phyloP scores from a whole-genome alignment of 2,113 vertebrate species.

The Cisticola juncidis region DNA sequence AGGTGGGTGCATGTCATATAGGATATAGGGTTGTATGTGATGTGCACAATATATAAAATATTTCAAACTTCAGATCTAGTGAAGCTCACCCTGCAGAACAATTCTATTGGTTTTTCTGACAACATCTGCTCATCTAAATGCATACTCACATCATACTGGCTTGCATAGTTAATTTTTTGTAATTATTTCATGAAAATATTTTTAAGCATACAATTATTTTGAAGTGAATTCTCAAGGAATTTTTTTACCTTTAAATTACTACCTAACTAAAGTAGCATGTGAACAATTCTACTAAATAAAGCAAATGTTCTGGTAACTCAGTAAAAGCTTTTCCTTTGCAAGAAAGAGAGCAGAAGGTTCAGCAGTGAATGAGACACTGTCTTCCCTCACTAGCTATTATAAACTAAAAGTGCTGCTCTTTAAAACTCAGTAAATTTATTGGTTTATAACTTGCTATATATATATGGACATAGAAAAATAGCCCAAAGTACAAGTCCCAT shows the following conservation, averaged over 20 bases:
- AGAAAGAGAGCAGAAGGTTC: not conserved
- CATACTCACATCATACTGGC: not conserved
- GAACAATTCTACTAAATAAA: not conserved
- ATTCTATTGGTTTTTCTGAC: not conserved
- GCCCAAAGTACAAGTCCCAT: not conserved
- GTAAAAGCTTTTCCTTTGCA: not conserved
- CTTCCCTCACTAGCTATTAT: not conserved
- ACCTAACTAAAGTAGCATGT: not conserved
- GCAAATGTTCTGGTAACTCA: not conserved
- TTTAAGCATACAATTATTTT: not conserved
- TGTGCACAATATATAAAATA: not conserved
- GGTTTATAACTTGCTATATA: slow-evolving; percentile 1
- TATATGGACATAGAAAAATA: not conserved
- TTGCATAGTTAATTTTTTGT: not conserved
- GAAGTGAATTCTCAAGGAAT: not conserved
- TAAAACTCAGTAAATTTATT: not conserved
- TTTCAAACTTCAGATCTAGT: not conserved
- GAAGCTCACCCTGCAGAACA: not conserved
- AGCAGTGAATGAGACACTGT: not conserved
- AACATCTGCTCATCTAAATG: not conserved
- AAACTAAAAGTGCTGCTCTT: not conserved
- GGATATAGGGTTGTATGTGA: not conserved
- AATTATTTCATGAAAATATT: not conserved
- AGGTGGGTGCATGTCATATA: not conserved
- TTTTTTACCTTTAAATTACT: not conserved